Percentiles rank a stretch among this genome's conserved stretches.
phyloP scores from a whole-genome alignment of 2,888 invertebrate genomes.

The Leucophenga maculata region DNA sequence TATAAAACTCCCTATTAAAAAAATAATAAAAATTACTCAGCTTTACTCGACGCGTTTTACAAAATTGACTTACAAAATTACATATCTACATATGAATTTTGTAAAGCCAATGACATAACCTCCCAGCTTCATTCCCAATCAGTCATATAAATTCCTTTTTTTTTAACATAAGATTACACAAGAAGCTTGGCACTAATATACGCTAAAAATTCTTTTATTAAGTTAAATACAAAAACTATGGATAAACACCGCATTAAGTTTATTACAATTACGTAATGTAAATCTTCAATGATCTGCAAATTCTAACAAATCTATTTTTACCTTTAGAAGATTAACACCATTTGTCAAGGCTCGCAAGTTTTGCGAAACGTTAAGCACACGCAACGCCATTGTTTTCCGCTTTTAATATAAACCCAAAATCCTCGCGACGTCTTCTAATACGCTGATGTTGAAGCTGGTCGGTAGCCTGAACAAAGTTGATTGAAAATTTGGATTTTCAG shows the following conservation, averaged over 20 bases:
- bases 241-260: constrained; percentile 22
- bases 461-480: neutral
- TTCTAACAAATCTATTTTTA: constrained; percentile 43
- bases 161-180: neutral
- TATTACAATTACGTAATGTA: constrained; percentile 69
- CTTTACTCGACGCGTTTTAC: neutral
- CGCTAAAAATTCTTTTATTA: neutral
- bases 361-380: constrained; percentile 69
- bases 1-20: too few species aligned
- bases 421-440: constrained; percentile 2
- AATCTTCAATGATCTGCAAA: constrained; percentile 36
- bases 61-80: neutral
- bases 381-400: constrained; percentile 69
- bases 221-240: neutral
- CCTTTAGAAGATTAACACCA: constrained; percentile 67
- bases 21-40: constrained; percentile 2
- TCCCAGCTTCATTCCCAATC: constrained; percentile 39
- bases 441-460: constrained; percentile 26
- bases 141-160: constrained; percentile 19
- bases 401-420: constrained; percentile 47
- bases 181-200: too few species aligned
- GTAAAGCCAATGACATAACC: constrained; percentile 58
- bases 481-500: neutral
- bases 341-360: constrained; percentile 67
- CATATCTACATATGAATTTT: constrained; percentile 17